Base-by-base conservation (phyloP, 2,113 vertebrate species). In the Sinosuthora webbiana region DNA sequence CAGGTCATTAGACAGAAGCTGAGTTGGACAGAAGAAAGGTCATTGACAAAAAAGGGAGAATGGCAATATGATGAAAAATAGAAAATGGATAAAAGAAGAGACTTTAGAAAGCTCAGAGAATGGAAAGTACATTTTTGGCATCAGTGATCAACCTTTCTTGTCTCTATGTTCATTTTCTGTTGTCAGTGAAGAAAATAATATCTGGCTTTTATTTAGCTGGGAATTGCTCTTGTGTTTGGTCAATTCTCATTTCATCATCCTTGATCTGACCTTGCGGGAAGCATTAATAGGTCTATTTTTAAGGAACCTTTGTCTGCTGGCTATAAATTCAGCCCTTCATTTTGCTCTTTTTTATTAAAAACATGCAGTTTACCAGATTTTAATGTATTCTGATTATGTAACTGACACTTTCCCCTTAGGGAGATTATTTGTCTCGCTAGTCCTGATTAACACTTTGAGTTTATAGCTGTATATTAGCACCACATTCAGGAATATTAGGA, bases 171-270 rank as follows among this genome's bases (percentile, higher is more conserved):
- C 97, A 92, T 97, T 98, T 98, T 97, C 96, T 97, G 95, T 97
- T 98, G 95, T 97, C 84, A 63, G 87, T 65, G 63, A 97, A 98
- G 97, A 98, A 98, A 98, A 97, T 98, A 96, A 95, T 97, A 97
- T 93, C 94, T 96, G 84, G 82, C 94, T 97, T 98, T 98, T 97
- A 97, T 97, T 97, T 96, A 96, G 75, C 95, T 94, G 95, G 97
- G 98, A 98, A 98, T 98, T 98, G 98, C 98, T 98, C 97, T 97
- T 96, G 92, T 98, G 98, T 98, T 99, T 98, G 98, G 97, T 98
- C 98, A 98, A 98, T 99, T 99, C 98, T 98, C 97, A 97, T 98
- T 98, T 98, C 98, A 98, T 98, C 98, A 98, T 98, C 98, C 98
- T 98, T 98, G 98, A 98, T 98, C 98, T 98, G 98, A 98, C 98